Conservation (phyloP, 2,888 invertebrate species). For the Rhingia campestris region DNA sequence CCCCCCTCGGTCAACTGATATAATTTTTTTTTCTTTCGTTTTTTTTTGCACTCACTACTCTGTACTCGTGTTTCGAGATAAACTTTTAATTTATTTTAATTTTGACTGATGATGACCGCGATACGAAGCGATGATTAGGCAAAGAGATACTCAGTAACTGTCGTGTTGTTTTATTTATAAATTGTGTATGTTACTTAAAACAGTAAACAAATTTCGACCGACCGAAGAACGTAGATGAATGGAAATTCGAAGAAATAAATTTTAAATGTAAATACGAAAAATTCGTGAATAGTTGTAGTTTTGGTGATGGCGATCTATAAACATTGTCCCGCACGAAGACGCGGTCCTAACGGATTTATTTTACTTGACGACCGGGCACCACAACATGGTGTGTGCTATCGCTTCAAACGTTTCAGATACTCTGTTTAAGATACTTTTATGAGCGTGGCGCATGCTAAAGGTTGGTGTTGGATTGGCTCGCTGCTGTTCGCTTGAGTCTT, state of each 20-base stretch:
- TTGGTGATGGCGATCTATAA: conserved; percentile 23
- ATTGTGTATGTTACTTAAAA: conserved; percentile 10
- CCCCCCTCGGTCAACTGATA: conserved; percentile 37
- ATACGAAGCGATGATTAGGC: conserved; percentile 16
- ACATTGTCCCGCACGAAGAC: conserved; percentile 62
- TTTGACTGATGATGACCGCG: conserved; percentile 49
- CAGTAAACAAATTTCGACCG: conserved; percentile 29
- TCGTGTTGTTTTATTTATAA: not conserved
- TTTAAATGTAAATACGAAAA: conserved; percentile 33
- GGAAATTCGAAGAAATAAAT: conserved; percentile 21
- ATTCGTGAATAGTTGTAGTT: conserved; percentile 18
- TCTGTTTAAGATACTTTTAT: conserved; percentile 38
- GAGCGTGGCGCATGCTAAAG: conserved; percentile 31
- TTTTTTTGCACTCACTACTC: conserved; percentile 40
- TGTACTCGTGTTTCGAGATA: conserved; percentile 4
- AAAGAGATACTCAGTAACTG: conserved; percentile 1
- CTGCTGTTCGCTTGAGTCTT: conserved; percentile 17
- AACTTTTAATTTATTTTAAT: conserved; percentile 26
- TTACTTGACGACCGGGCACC: conserved; percentile 71
- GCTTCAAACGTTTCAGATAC: conserved; percentile 69
- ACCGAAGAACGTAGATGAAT: not conserved
- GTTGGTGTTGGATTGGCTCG: conserved; percentile 38
- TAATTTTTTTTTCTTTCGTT: conserved; percentile 9
- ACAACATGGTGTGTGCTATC: conserved; percentile 70
- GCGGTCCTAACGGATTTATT: conserved; percentile 63